Evolutionary conservation across 2,888 invertebrate species (phyloP).

Genomic region (Cryptophagus acutangulus): DNA sequence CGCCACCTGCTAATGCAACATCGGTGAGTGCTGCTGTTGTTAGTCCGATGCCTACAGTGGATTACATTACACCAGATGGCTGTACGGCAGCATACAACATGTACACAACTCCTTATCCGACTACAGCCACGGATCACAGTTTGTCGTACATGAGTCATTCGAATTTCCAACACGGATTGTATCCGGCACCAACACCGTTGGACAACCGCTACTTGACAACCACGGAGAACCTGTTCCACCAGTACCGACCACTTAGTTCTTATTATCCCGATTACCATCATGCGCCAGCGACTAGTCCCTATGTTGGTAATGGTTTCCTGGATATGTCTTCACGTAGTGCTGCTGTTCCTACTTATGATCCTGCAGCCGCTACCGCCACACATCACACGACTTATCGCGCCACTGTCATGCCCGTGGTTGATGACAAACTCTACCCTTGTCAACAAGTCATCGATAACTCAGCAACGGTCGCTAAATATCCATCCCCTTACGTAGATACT

Average conservation of each 20-base stretch:
- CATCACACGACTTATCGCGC: conserved; percentile 48
- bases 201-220: conserved; percentile 63
- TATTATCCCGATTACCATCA: conserved; percentile 78
- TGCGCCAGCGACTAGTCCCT: conserved; percentile 59
- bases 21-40: conserved; percentile 49
- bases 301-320: conserved; percentile 78
- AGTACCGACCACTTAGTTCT: conserved; percentile 80
- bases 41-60: conserved; percentile 57
- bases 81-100: conserved; percentile 48
- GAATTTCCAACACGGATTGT: conserved; percentile 59
- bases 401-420: conserved; percentile 47
- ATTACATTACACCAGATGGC: conserved; percentile 63
- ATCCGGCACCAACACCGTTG: conserved; percentile 51
- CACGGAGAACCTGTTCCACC: conserved; percentile 83
- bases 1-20: conserved; percentile 45
- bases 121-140: conserved; percentile 60
- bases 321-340: conserved; percentile 65
- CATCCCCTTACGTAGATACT: conserved; percentile 57
- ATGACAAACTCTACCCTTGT: conserved; percentile 60
- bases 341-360: conserved; percentile 59
- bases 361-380: conserved; percentile 40
- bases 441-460: conserved; percentile 56
- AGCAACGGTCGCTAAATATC: conserved; percentile 54
- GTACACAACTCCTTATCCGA: conserved; percentile 73
- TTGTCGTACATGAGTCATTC: conserved; percentile 67